These are phyloP conservation scores for Agonopterix alstromeriana DNA, from an alignment of 2,888 invertebrate genomes.

Conservation along the genomic window DNA sequence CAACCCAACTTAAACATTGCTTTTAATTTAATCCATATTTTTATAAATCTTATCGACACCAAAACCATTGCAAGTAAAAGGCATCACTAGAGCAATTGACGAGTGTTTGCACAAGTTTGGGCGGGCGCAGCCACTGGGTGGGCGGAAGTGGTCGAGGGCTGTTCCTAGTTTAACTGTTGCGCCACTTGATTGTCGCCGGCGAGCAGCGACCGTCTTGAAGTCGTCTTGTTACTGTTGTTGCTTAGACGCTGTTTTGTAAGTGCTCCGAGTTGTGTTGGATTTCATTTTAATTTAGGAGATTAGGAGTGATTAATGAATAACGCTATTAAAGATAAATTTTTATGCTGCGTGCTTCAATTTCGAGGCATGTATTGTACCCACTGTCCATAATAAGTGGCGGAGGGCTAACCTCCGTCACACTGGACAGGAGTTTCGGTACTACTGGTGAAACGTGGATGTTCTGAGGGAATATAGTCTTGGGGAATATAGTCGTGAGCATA, in stretches of 20 bases:
- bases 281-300: background rate
- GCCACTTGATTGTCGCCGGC: constrained; percentile 54
- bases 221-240: constrained; percentile 5
- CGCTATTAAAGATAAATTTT: no score
- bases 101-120: constrained; percentile 69
- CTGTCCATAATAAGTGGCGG: no score
- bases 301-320: no score
- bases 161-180: constrained; percentile 70
- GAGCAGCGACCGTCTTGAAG: constrained; percentile 12
- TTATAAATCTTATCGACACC: background rate
- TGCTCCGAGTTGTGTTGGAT: background rate
- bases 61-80: background rate
- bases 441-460: no score
- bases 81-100: constrained; percentile 60
- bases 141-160: constrained; percentile 66
- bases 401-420: no score
- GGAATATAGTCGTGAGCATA: no score
- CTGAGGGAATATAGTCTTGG: no score
- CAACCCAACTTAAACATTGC: no score
- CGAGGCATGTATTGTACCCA: no score
- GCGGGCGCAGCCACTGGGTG: constrained; percentile 46
- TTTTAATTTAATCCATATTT: no score
- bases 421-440: no score
- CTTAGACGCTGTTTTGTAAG: background rate
- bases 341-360: no score